Base-by-base conservation (phyloP, 1,140 invertebrate species). In the Drosophila oshimai region DNA sequence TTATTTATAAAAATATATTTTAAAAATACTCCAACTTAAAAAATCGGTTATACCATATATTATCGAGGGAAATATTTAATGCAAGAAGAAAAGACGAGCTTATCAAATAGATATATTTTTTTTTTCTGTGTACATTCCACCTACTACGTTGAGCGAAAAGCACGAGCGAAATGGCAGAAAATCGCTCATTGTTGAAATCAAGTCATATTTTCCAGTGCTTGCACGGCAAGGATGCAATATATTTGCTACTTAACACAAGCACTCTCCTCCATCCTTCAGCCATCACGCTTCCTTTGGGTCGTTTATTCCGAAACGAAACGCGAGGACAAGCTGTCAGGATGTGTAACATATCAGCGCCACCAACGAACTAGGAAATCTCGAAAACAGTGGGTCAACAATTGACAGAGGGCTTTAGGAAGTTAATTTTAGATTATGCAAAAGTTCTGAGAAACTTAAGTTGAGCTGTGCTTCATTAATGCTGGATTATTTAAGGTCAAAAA, bases 71-170 rank as follows among this genome's bases (percentile, higher is more conserved):
- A n/a, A n/a, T n/a, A n/a, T n/a, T n/a, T n/a, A n/a, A n/a, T n/a
- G n/a, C n/a, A n/a, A n/a, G n/a, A n/a, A n/a, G n/a, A n/a, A n/a
- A n/a, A n/a, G n/a, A n/a, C n/a, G n/a, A n/a, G n/a, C n/a, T n/a
- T 96, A 95, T 86, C 95, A 96, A 91, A 75, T 84, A 62, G n/a
- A n/a, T n/a, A 90, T 6, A 4, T 1, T 6, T 7, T 12, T 29
- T 29, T 46, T 29, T 10, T 17, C 2, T n/a, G 10, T 28, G 47
- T 15, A 24, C 31, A 6, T 24, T 41, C n/a, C 18, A 9, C 18
- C 22, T 2, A 44, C 41, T 44, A 26, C 26, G 22, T 44, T 31
- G 18, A 9, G 15, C 1, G 2, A 10, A n/a, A 5, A 34, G 24
- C 13, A 12, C n/a, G n/a, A 36, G 41, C 18, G 36, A 41, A 53